phyloP scores from a whole-genome alignment of 64 coral and sea anemone genomes.

The Exaiptasia diaphana region DNA sequence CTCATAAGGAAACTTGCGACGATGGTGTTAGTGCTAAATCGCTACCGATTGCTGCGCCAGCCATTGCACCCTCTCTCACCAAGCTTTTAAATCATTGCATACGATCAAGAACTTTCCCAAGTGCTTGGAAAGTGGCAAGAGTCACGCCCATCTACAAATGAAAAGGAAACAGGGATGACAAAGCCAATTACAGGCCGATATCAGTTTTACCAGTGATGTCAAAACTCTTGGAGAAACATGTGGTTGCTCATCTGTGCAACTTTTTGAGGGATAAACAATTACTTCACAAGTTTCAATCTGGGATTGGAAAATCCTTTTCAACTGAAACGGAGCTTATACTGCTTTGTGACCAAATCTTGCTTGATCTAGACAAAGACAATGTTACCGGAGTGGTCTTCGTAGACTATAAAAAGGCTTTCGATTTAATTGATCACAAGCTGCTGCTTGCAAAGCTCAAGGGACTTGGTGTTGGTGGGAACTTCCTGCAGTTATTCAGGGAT shows the following conservation, averaged over 20 bases:
- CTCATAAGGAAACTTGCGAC: constrained; percentile 24
- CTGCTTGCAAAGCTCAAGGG: too few species aligned
- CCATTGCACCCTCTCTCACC: neutral
- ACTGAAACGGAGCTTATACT: constrained; percentile 32
- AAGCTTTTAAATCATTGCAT: neutral
- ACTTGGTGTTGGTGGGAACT: too few species aligned
- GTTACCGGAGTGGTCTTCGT: constrained; percentile 13
- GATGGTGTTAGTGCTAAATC: constrained; percentile 11
- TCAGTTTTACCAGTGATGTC: constrained; percentile 33
- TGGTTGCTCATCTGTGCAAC: neutral
- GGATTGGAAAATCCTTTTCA: constrained; percentile 29
- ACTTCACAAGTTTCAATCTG: constrained; percentile 24
- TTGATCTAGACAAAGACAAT: constrained; percentile 4
- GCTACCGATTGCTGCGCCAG: constrained; percentile 27
- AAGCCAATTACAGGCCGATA: constrained; percentile 15
- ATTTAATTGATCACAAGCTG: constrained; percentile 1
- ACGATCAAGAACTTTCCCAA: neutral
- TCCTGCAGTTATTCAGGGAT: too few species aligned
- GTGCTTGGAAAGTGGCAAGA: constrained; percentile 7
- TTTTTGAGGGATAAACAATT: constrained; percentile 15
- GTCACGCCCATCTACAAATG: constrained; percentile 28
- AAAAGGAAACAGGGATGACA: neutral
- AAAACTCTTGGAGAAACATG: constrained; percentile 39
- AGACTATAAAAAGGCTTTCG: constrained; percentile 34
- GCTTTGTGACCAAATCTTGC: neutral